These are phyloP conservation scores for Reticulitermes lucifugus DNA, from an alignment of 2,888 invertebrate species.

Conservation along the genomic window DNA sequence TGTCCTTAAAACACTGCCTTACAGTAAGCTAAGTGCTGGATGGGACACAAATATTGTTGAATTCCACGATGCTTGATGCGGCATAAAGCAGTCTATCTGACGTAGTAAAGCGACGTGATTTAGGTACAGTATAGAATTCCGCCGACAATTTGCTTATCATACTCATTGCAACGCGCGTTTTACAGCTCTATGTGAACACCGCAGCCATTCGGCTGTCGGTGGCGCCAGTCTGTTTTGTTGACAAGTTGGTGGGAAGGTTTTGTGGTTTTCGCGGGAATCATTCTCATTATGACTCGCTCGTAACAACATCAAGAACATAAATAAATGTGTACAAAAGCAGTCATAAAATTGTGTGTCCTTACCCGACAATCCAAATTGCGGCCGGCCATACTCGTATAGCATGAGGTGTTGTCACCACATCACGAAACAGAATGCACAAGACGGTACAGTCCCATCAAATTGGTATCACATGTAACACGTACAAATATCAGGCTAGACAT, in stretches of 20 bases:
- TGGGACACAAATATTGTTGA: too few relatives aligned
- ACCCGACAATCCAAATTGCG: neutral
- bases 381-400: neutral
- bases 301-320: neutral
- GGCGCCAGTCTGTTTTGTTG: constrained; percentile 6
- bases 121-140: too few relatives aligned
- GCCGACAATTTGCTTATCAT: neutral
- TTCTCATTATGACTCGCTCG: constrained; percentile 4
- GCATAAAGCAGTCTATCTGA: too few relatives aligned
- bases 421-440: neutral
- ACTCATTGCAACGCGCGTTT: neutral
- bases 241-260: constrained; percentile 6
- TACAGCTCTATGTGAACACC: neutral
- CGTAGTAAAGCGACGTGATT: too few relatives aligned
- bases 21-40: too few relatives aligned
- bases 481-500: too few relatives aligned
- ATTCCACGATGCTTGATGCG: too few relatives aligned
- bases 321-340: constrained; percentile 21
- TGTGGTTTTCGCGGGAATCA: constrained; percentile 14
- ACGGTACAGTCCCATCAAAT: neutral
- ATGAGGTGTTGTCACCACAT: neutral
- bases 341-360: neutral
- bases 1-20: too few relatives aligned
- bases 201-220: neutral
- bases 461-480: too few relatives aligned